These are phyloP conservation scores for Syngnathoides biaculeatus DNA, from an alignment of 2,113 vertebrate species.

Conservation along the genomic window DNA sequence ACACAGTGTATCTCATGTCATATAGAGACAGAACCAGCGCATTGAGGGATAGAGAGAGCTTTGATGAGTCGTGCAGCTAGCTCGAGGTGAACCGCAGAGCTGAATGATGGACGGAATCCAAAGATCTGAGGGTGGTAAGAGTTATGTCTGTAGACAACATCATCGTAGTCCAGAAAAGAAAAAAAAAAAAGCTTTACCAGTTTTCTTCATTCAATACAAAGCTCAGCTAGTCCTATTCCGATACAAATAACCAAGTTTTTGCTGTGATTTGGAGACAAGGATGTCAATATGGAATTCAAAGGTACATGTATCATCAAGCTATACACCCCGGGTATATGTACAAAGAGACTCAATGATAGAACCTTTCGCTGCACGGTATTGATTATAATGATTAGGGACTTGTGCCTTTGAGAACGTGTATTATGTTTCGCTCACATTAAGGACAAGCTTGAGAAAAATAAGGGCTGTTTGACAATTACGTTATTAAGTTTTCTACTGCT, in stretches of 20 bases:
- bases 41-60: background rate
- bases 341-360: background rate
- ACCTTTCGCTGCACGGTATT: background rate
- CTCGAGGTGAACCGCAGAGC: background rate
- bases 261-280: background rate
- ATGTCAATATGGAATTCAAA: background rate
- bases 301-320: background rate
- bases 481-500: too few relatives aligned
- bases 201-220: background rate
- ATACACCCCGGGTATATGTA: background rate
- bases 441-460: too few relatives aligned
- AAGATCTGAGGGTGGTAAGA: background rate
- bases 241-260: background rate
- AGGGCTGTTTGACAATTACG: too few relatives aligned
- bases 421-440: too few relatives aligned
- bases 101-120: background rate
- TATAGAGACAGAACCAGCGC: too few relatives aligned
- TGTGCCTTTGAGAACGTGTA: background rate
- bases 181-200: background rate
- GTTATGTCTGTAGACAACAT: background rate
- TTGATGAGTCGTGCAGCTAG: background rate
- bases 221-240: background rate
- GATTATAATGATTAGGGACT: background rate
- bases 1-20: background rate
- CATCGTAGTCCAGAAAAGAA: background rate